A percentile compares a stretch with the other conserved stretches of the same genome.
These are phyloP conservation scores for Austrolebias charrua DNA, from an alignment of 2,797 vertebrate genomes.

Conservation along the genomic window DNA sequence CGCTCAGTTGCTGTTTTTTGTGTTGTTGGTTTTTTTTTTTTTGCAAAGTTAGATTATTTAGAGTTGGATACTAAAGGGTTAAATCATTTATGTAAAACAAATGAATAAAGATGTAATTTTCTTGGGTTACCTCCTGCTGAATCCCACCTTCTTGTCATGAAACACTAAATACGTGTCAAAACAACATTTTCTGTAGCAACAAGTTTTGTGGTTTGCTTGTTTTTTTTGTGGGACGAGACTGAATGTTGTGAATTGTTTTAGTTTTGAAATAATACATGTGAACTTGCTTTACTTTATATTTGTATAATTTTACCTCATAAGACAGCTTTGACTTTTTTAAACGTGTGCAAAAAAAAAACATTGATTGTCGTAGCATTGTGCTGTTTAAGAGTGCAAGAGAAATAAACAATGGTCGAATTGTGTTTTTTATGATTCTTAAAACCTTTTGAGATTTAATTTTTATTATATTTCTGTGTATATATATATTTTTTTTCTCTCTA, in stretches of 20 bases:
- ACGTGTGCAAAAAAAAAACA: constrained; percentile 5
- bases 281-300: constrained; percentile 36
- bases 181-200: neutral
- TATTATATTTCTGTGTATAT: neutral
- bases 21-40: no score
- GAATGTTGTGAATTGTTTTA: constrained; percentile 17
- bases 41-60: no score
- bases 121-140: no score
- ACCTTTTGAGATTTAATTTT: neutral
- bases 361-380: constrained; percentile 20
- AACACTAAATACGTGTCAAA: neutral
- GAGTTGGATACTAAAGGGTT: no score
- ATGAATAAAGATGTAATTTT: no score
- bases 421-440: neutral
- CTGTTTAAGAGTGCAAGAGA: constrained; percentile 19
- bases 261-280: constrained; percentile 27
- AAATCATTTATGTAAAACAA: no score
- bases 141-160: no score
- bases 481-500: no score
- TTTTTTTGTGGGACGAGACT: neutral
- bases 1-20: no score
- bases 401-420: constrained; percentile 54
- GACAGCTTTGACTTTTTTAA: constrained; percentile 44
- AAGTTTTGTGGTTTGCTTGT: neutral
- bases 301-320: constrained; percentile 51